Evolutionary conservation across 2,888 invertebrate species (phyloP), one percentile per base, ranked within the genome.

Genomic region (Ypsolopha sequella): DNA sequence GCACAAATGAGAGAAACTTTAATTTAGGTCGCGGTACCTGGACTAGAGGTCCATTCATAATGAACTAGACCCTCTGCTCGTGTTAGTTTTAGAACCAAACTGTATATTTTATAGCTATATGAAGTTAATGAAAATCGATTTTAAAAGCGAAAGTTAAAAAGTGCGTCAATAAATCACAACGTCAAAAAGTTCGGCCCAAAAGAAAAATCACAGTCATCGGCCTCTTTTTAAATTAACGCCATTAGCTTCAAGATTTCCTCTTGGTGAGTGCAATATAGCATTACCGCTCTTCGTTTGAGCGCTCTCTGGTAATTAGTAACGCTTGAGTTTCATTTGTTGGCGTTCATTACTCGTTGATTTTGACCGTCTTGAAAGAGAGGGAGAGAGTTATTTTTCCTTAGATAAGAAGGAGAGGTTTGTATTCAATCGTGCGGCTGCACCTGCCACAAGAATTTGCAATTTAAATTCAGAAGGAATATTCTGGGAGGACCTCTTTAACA

Each of bases 281-380:
- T 85, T 82, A 77, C 80, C 81, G 80, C 81, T 77, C 80, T 79
- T 64, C 78, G 76, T 80, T 74, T 69, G 77, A 84, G 71, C 69
- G 64, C 67, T 68, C 52, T 51, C 73, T 60, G 76, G 86, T 87
- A 87, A 87, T 87, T 87, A 87, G 87, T 87, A 77, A 87, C 82
- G 87, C 82, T 87, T 66, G 78, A 81, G 70, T 87, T 85, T 87
- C 85, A 87, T 87, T 87, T 87, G 86, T 86, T 84, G 81, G 80
- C 84, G 79, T 80, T 84, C 79, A 84, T 86, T 86, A 84, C 78
- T 76, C 76, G 73, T 76, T 84, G 80, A 84, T 82, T 84, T 76
- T 71, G 66, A 60, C 66, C 66, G 68, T 64, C 61, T 63, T 52
- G 74, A 55, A 67, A 41, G 70, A 80, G 60, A 50, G 70, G 64